Base-by-base conservation (phyloP, 2,797 vertebrate species). In the Tiaroga cobitis region DNA sequence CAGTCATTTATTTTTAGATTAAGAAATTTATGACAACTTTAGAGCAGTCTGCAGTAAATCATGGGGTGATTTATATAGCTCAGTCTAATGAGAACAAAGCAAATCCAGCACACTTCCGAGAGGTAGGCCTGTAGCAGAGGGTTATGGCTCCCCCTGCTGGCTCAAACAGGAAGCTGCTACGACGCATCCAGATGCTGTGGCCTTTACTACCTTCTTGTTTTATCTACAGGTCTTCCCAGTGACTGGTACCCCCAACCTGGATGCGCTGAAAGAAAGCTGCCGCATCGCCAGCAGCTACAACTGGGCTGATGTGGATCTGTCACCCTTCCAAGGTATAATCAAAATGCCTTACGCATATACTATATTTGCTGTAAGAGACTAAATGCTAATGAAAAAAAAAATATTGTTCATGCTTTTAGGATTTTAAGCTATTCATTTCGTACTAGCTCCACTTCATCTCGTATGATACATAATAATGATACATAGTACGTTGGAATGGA, bases 271-370 rank as follows among this genome's bases (percentile, higher is more conserved):
- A 94, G 97, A 97, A 95, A 98, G 96, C 94, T 98, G 97, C 94
- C 96, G 97, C 87, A 97, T 97, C 89, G 97, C 97, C 90, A 97
- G 96, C 95, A 97, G 96, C 95, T 97, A 97, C 93, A 98, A 98
- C 94, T 98, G 97, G 97, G 96, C 97, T 81, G 97, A 97, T 88
- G 97, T 98, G 88, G 97, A 98, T 92, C 96, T 98, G 91, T 97
- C 97, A 90, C 97, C 97, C 91, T 98, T 97, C 87, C 97, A 98
- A 97, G 97, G 97, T 97, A 82, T 85, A 80, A 54, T 89, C 90
- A 21, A 29, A 29, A 73, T 24, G 13, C 21, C 24, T 32, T 29
- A 3, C 4, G 76, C n/a, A 0, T 51, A 29, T 32, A 61, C 26
- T 67, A 43, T 24, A 8, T 24, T 51, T 82, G 19, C 29, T 51